Evolutionary conservation across 2,113 vertebrate genomes (phyloP), one percentile per base, ranked within the genome.

Genomic region (Zosterops pallidus): DNA sequence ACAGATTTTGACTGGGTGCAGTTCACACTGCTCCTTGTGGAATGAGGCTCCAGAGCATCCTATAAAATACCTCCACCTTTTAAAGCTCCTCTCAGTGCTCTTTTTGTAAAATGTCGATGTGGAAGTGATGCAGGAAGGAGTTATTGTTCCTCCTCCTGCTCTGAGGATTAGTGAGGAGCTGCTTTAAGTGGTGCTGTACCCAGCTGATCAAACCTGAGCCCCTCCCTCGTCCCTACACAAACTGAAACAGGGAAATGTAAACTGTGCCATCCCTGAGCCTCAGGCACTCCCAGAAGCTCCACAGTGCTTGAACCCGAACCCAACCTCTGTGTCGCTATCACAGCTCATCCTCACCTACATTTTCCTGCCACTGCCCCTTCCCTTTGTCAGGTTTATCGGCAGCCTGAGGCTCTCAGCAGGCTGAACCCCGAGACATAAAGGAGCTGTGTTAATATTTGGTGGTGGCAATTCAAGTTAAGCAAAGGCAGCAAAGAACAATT

Each of bases 151-250:
- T 75, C 63, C 42, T 68, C 14, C 41, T 31, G 33, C 56, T 55
- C 35, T 28, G 46, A 35, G 41, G 25, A 46, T 44, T 41, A n/a
- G 35, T 28, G 55, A 19, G 14, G 35, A 72, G 50, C 52, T 29
- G 23, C 37, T 64, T 67, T 46, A 18, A 77, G 64, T 63, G 77
- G 20, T 47, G 42, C 50, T 75, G 42, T 23, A 55, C 28, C 80
- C 82, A 35, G 44, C n/a, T 72, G 12, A 52, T 59, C 26, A 21
- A 50, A 55, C 37, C 37, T 20, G 12, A 53, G 17, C 33, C 15
- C 6, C 7, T 69, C 23, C 25, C 52, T 65, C 14, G 4, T 37
- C 55, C 24, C 56, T n/a, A 0, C 46, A 11, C 2, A 0, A 28
- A 0, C 17, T 8, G 60, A 14, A 15, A 23, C 63, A 42, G 42